These are phyloP conservation scores for Myotis davidii DNA, from an alignment of 2,113 vertebrate genomes.

Conservation along the genomic window DNA sequence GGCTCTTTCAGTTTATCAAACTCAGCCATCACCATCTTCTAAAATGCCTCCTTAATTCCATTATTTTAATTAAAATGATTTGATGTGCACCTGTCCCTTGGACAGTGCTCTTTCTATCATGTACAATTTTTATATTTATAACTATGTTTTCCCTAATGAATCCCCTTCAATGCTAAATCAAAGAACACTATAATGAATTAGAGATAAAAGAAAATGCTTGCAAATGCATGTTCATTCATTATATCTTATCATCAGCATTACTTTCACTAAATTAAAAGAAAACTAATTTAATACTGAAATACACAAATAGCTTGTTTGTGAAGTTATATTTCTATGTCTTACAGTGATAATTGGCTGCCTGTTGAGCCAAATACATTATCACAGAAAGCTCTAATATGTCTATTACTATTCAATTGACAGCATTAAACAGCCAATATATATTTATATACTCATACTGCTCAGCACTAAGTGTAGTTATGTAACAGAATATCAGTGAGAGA, in stretches of 20 bases:
- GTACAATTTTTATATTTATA: conserved; percentile 31
- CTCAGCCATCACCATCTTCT: neutral
- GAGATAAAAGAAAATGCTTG: conserved; percentile 43
- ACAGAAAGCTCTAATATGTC: neutral
- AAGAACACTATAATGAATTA: conserved; percentile 56
- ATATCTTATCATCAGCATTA: conserved; percentile 43
- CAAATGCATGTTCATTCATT: conserved; percentile 14
- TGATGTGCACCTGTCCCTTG: neutral
- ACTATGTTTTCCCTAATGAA: conserved; percentile 54
- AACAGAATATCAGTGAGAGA: neutral
- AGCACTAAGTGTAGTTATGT: neutral
- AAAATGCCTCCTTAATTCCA: neutral
- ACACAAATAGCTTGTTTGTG: conserved; percentile 1
- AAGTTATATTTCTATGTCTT: neutral
- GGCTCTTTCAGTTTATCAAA: neutral
- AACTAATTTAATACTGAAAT: conserved; percentile 50
- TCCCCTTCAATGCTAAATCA: conserved; percentile 38
- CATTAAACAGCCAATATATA: neutral
- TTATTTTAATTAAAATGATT: conserved; percentile 63
- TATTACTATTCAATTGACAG: neutral
- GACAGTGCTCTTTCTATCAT: neutral
- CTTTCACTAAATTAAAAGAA: conserved; percentile 47
- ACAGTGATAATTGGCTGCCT: conserved; percentile 46
- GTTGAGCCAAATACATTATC: conserved; percentile 32
- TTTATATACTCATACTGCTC: neutral